Base-by-base conservation (phyloP, 2,797 vertebrate genomes). In the Clarias platycephalus region DNA sequence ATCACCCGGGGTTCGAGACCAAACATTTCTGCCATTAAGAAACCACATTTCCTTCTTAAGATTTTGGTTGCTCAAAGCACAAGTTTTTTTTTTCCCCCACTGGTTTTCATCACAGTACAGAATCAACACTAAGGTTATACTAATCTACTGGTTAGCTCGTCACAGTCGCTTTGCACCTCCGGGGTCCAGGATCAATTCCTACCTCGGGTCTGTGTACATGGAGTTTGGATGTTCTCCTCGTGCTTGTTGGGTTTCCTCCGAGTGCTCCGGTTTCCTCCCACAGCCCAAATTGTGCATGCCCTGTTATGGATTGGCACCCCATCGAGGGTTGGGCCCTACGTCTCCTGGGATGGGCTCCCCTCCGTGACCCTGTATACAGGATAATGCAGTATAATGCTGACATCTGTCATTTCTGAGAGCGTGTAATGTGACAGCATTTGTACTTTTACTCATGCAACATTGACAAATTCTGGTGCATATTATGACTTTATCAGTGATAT, bases 341-440 rank as follows among this genome's bases (percentile, higher is more conserved):
- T 44, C 44, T 44, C 44, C 9, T 2, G 2, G 44, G 44, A 44
- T 10, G 4, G 40, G 9, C 40, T 44, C 40, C 40, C 40, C 1
- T 31, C 40, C 1, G 1, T 1, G 40, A 44, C 8, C 40, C 40
- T 44, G 40, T 44, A 44, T 44, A 44, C 40, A 44, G 40, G 40
- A 44, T 44, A 8, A 44, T 44, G 8, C 40, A 8, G 9, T 44
- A 44, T 44, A 10, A 87, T 64, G 80, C 63, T 84, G 67, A 87
- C 93, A 94, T 93, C 91, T 94, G 76, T 88, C 88, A 91, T 94
- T 93, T 94, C 53, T 49, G 16, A 37, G 83, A 20, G 87, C 70
- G 90, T 87, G 89, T 92, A 91, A 91, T 92, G 83, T 91, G 89
- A 92, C 90, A 92, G 90, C 12, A 9, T 86, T 18, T 84, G 71